A percentile compares a stretch with the other conserved stretches of the same genome.
Evolutionary conservation across 1,140 invertebrate species (phyloP).

Genomic region (Colletes gigas): DNA sequence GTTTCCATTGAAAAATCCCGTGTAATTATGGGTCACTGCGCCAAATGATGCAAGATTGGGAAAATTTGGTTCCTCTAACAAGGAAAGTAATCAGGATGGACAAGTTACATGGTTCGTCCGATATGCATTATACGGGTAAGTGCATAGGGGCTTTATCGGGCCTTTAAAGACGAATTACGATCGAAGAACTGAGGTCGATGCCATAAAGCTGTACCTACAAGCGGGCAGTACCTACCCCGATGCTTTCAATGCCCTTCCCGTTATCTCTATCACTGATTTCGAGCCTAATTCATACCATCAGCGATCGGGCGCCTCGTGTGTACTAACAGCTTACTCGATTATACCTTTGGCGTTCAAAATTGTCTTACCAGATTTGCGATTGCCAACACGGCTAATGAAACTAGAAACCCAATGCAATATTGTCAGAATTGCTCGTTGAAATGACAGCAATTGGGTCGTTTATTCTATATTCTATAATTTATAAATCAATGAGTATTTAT

Average conservation of each 20-base stretch:
- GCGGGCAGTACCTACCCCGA: conserved; percentile 38
- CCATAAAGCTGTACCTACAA: conserved; percentile 36
- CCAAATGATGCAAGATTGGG: not conserved
- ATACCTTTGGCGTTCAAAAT: too few relatives aligned
- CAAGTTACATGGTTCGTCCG: not conserved
- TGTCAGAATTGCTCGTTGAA: too few relatives aligned
- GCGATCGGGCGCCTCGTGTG: not conserved
- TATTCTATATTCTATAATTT: too few relatives aligned
- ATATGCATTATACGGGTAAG: conserved; percentile 39
- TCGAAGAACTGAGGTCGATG: conserved; percentile 48
- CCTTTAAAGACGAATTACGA: conserved; percentile 51
- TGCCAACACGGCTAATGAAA: too few relatives aligned
- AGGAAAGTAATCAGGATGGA: not conserved
- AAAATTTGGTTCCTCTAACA: not conserved
- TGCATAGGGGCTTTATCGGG: conserved; percentile 56
- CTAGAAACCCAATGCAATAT: too few relatives aligned
- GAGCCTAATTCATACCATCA: conserved; percentile 17
- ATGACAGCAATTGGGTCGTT: too few relatives aligned
- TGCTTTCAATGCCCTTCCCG: conserved; percentile 33
- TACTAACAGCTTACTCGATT: too few relatives aligned
- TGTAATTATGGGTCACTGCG: too few relatives aligned
- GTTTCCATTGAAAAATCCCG: too few relatives aligned
- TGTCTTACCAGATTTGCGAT: too few relatives aligned
- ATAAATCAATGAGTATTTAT: too few relatives aligned
- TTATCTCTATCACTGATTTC: conserved; percentile 47